phyloP scores from a whole-genome alignment of 2,113 vertebrate species.

The Chaetodon auriga region DNA sequence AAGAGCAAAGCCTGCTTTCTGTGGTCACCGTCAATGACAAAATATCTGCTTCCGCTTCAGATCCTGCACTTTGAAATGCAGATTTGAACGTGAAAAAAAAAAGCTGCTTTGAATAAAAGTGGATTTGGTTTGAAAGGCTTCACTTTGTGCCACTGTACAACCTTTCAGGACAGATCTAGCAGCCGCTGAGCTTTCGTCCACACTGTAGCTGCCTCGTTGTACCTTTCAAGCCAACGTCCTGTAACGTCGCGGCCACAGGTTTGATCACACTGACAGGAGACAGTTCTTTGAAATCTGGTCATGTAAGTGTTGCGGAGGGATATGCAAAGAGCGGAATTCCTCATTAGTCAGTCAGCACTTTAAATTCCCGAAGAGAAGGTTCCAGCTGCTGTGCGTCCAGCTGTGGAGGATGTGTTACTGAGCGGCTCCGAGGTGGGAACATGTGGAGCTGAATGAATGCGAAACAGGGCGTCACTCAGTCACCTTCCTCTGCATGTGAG shows the following conservation, averaged over 20 bases:
- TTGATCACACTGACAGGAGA: slow-evolving; percentile 12
- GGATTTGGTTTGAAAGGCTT: slow-evolving; percentile 36
- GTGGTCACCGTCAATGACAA: slow-evolving; percentile 19
- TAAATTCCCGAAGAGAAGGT: slow-evolving; percentile 23
- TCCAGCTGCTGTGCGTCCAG: slow-evolving; percentile 33
- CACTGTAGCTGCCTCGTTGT: not conserved
- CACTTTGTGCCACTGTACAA: not conserved
- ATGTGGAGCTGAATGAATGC: not conserved
- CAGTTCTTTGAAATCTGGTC: slow-evolving; percentile 31
- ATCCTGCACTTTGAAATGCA: slow-evolving; percentile 64
- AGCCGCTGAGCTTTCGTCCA: not conserved
- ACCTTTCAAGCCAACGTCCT: slow-evolving; percentile 1
- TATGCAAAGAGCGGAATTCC: slow-evolving; percentile 13
- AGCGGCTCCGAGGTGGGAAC: not conserved
- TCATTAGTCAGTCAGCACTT: slow-evolving; percentile 31
- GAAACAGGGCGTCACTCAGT: not conserved
- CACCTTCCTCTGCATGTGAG: not conserved
- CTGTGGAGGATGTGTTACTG: slow-evolving; percentile 2
- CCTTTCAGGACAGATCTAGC: slow-evolving; percentile 13
- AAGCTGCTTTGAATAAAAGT: slow-evolving; percentile 59
- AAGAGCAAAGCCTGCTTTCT: slow-evolving; percentile 28
- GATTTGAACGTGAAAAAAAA: slow-evolving; percentile 23
- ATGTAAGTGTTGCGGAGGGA: not conserved
- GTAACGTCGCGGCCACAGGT: not conserved
- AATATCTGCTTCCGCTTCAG: slow-evolving; percentile 35